These are phyloP conservation scores for Charadrius vociferus DNA, from an alignment of 2,113 vertebrate species.

Conservation along the genomic window DNA sequence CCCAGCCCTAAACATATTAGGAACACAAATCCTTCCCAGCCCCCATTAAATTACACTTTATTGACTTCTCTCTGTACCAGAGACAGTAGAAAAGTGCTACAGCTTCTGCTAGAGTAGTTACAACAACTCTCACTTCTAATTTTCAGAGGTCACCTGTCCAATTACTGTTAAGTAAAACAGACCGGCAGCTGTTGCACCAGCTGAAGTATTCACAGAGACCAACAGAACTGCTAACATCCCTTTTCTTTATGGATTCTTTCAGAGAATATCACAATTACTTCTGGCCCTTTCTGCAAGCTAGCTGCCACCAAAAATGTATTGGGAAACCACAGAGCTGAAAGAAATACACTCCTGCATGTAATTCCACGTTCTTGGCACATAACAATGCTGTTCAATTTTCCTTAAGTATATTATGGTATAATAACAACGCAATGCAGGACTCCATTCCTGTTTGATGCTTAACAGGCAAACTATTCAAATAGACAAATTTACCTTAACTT, in stretches of 20 bases:
- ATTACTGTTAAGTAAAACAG: neutral
- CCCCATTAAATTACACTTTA: neutral
- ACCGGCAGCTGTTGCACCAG: neutral
- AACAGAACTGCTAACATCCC: neutral
- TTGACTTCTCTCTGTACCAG: neutral
- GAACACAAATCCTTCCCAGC: neutral
- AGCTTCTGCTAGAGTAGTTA: neutral
- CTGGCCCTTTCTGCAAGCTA: neutral
- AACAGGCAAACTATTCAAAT: neutral
- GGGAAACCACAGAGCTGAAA: neutral
- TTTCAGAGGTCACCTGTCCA: neutral
- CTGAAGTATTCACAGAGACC: neutral
- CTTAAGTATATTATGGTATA: rapidly evolving
- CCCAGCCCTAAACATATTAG: neutral
- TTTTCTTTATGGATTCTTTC: neutral
- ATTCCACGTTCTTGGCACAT: rapidly evolving
- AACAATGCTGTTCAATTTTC: neutral
- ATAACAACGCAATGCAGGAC: neutral
- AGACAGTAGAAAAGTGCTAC: rapidly evolving
- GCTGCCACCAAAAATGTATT: neutral
- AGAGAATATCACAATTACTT: neutral
- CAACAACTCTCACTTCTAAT: neutral
- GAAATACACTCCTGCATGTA: neutral
- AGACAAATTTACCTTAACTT: neutral
- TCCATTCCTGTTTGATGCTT: neutral